Conservation (phyloP, 2,797 vertebrate genomes). For the Mus minutoides region DNA sequence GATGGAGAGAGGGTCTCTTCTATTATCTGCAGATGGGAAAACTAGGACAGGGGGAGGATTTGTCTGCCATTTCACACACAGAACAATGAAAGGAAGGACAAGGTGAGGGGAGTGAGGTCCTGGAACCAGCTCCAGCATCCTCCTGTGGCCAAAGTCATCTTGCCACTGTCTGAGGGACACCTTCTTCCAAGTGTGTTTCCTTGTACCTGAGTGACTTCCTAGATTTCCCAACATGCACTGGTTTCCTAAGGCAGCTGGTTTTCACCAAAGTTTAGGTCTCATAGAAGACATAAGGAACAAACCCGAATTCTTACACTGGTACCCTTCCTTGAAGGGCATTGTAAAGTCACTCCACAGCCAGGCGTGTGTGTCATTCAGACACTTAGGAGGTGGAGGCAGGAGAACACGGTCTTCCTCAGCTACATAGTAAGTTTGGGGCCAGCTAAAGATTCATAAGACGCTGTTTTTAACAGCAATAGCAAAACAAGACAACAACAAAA, state of each 20-base stretch:
- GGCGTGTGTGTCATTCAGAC: not conserved
- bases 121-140: not conserved
- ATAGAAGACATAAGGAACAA: not conserved
- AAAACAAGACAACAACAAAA: not conserved
- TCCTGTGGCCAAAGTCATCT: not conserved
- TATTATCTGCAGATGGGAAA: conserved; percentile 27
- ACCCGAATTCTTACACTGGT: not conserved
- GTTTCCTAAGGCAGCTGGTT: not conserved
- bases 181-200: not conserved
- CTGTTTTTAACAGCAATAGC: not conserved
- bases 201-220: not conserved
- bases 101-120: not conserved
- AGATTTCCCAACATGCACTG: not conserved
- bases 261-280: not conserved
- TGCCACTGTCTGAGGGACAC: not conserved
- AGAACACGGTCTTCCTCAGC: not conserved
- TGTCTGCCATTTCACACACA: not conserved
- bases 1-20: not conserved
- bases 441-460: not conserved
- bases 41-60: not conserved
- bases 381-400: not conserved
- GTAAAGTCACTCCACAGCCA: not conserved
- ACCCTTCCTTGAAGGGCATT: not conserved
- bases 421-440: not conserved
- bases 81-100: not conserved